Evolutionary conservation across 35 echinoderm and acorn worm genomes (phyloP).

Genomic region (Amphiura filiformis): DNA sequence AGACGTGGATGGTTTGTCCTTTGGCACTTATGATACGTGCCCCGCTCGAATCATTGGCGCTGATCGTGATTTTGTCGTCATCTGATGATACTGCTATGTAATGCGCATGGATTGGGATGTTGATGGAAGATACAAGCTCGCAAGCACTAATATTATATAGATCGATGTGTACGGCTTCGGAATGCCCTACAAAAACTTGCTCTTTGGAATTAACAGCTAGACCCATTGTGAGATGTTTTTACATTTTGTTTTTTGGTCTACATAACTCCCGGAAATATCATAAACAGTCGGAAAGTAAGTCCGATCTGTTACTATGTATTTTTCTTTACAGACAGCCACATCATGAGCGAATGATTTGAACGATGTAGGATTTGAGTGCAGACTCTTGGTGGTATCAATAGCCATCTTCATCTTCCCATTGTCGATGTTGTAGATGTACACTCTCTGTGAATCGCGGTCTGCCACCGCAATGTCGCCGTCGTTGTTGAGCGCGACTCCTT

Average conservation of each 20-base stretch:
- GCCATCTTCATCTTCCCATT: background rate
- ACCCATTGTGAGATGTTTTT: background rate
- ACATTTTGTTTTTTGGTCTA: background rate
- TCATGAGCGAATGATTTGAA: background rate
- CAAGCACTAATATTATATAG: background rate
- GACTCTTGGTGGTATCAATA: background rate
- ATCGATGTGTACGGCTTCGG: background rate
- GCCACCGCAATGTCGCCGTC: background rate
- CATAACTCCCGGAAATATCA: background rate
- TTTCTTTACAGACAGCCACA: background rate
- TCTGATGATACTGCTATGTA: background rate
- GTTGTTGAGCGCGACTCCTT: background rate
- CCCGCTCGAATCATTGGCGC: background rate
- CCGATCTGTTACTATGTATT: background rate
- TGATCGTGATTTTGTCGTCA: background rate
- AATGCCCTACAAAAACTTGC: background rate
- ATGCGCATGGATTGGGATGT: background rate
- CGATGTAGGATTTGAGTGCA: background rate
- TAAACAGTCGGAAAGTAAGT: background rate
- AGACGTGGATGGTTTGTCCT: background rate
- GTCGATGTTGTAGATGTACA: background rate
- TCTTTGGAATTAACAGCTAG: background rate
- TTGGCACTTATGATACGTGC: background rate
- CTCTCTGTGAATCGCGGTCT: background rate
- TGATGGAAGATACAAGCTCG: background rate